Evolutionary conservation across 2,797 vertebrate species (phyloP).

Genomic region (Triplophysa yarkandensis): DNA sequence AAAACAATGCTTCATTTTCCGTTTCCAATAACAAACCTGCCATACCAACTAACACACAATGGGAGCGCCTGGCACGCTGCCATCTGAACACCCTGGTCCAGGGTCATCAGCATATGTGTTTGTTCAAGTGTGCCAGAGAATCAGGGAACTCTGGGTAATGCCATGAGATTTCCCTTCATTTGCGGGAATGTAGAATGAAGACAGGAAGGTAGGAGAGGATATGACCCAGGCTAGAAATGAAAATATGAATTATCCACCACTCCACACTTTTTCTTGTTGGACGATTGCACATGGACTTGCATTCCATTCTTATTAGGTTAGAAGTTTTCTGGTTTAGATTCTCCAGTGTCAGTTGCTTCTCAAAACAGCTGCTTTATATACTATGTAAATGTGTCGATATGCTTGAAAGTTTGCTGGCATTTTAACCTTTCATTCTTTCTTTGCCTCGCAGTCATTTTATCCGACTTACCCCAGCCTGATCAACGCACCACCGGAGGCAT

Average conservation of each 20-base stretch:
- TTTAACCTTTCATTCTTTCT: conserved; percentile 49
- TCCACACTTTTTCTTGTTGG: conserved; percentile 42
- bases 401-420: not conserved
- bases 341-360: conserved; percentile 31
- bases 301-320: conserved; percentile 54
- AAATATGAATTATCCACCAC: not conserved
- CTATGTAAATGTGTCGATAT: conserved; percentile 27
- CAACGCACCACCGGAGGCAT: conserved; percentile 79
- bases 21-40: conserved; percentile 44
- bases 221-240: not conserved
- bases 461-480: conserved; percentile 82
- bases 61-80: conserved; percentile 22
- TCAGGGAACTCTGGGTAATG: not conserved
- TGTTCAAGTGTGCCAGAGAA: not conserved
- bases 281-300: conserved; percentile 44
- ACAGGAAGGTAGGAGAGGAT: not conserved
- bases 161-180: not conserved
- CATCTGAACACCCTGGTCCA: conserved; percentile 19
- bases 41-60: conserved; percentile 36
- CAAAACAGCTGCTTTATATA: conserved; percentile 20
- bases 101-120: conserved; percentile 25
- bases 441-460: conserved; percentile 78
- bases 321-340: conserved; percentile 25
- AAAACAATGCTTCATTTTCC: conserved; percentile 48
- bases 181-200: not conserved